Conservation (phyloP, 2,113 vertebrate genomes). For the Sinocyclocheilus rhinocerous region DNA sequence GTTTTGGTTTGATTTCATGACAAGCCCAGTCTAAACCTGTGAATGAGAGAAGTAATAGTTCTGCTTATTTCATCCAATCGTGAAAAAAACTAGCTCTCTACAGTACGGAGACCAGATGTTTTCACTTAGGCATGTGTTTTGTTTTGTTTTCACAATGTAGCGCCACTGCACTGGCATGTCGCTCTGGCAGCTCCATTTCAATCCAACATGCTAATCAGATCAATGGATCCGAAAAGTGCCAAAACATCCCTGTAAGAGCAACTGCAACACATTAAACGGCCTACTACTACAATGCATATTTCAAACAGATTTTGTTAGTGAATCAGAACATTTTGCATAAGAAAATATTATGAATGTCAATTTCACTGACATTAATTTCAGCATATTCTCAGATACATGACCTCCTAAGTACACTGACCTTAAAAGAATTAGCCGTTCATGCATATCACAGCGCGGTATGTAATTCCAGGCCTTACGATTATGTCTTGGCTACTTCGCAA, state of each 20-base stretch:
- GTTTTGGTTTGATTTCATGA: slow-evolving; percentile 43
- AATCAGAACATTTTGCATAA: slow-evolving; percentile 9
- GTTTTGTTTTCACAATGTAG: slow-evolving; percentile 52
- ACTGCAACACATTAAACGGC: neutral
- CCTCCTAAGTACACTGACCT: neutral
- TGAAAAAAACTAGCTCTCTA: neutral
- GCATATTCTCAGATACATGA: neutral
- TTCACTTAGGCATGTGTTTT: slow-evolving; percentile 49
- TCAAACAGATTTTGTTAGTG: neutral
- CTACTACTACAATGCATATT: slow-evolving; percentile 10
- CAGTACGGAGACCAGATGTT: slow-evolving; percentile 55
- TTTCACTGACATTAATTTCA: slow-evolving; percentile 36
- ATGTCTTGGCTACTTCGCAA: slow-evolving; percentile 65
- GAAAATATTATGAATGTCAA: slow-evolving; percentile 31
- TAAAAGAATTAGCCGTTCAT: slow-evolving; percentile 19
- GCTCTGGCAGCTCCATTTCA: slow-evolving; percentile 33
- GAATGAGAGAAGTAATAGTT: slow-evolving; percentile 52
- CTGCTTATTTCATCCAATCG: slow-evolving; percentile 32
- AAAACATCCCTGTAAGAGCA: slow-evolving; percentile 18
- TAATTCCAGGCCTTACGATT: slow-evolving; percentile 56
- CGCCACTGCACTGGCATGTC: slow-evolving; percentile 42
- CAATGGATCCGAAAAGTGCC: slow-evolving; percentile 2
- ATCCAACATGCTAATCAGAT: slow-evolving; percentile 43
- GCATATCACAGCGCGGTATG: slow-evolving; percentile 28
- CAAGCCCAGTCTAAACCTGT: slow-evolving; percentile 39